A percentile compares a stretch with the other conserved stretches of the same genome.
phyloP scores from a whole-genome alignment of 1,140 invertebrate genomes.

The Chironomus striatipennis region DNA sequence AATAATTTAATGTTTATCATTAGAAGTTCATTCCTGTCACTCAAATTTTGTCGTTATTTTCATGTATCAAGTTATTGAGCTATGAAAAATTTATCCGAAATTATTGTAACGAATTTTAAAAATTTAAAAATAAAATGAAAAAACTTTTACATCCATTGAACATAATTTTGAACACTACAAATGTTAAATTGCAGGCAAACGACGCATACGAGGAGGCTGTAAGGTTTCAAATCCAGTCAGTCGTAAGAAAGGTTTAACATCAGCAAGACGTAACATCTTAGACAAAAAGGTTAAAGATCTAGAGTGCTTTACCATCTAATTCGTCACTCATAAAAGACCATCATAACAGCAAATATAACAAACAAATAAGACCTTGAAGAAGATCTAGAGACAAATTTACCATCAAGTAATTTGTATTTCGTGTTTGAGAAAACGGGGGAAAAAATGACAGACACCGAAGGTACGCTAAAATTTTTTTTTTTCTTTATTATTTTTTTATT shows the following conservation, averaged over 20 bases:
- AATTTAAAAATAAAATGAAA: neutral
- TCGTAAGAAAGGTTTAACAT: conserved; percentile 9
- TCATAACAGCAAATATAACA: neutral
- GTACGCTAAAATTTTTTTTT: neutral
- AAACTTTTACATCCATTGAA: neutral
- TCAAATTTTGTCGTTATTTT: too few relatives aligned
- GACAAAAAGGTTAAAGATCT: conserved; percentile 12
- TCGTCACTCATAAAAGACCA: conserved; percentile 20
- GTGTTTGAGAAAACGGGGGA: conserved; percentile 22
- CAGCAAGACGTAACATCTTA: conserved; percentile 10
- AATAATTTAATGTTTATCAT: too few relatives aligned
- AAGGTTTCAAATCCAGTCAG: neutral
- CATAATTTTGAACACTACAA: neutral
- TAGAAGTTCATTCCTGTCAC: too few relatives aligned
- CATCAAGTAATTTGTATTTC: conserved; percentile 9
- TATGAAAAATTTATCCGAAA: neutral
- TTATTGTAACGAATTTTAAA: neutral
- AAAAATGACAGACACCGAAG: conserved; percentile 22
- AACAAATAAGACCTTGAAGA: neutral
- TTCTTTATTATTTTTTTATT: neutral
- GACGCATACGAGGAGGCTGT: neutral
- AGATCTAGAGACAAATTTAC: conserved; percentile 9
- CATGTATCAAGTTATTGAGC: too few relatives aligned
- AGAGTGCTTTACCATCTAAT: conserved; percentile 23
- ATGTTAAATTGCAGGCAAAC: neutral